Evolutionary conservation across 2,113 vertebrate genomes (phyloP), one percentile per base, ranked within the genome.

Genomic region (Heptranchias perlo): DNA sequence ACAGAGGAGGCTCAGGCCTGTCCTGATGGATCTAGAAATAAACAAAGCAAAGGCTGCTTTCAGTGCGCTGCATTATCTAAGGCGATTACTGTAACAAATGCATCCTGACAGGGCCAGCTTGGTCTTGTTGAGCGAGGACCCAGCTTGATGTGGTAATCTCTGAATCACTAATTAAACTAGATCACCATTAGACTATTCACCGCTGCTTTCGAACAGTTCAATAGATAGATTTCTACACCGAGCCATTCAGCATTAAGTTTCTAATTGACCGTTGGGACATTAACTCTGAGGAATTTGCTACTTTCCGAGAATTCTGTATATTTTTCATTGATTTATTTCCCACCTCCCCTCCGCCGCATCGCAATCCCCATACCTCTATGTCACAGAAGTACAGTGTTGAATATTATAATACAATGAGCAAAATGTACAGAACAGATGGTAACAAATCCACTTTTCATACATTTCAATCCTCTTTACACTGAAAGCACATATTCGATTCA

Each of bases 21-120:
- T 97, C 97, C 98, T 98, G 96, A 98, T 97, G 0, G 98, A 97
- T 97, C 99, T 99, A 97, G 94, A 97, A 97, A 97, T 97, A 97
- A 96, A 96, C 73, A 96, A 89, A 96, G 95, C 96, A 97, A 69
- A 64, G 96, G 44, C 64, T 35, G 69, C 96, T 67, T 95, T 95
- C 65, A 95, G 47, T 73, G 11, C 11, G 21, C 65, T 18, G 94
- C 65, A 69, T 95, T 49, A 52, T 95, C 94, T 3, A 69, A 69
- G 64, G 93, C 64, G 18, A 67, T 67, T 67, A 8, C 96, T 96
- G 96, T 97, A 97, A 98, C 97, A 97, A 98, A 98, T 97, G 96
- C 96, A 96, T 97, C 96, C 87, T 97, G 97, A 98, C 97, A 98
- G 95, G 96, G 96, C 96, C 96, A 96, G 97, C 96, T 96, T 97